Evolutionary conservation across 2,113 vertebrate species (phyloP).

Genomic region (Hippopotamus amphibius): DNA sequence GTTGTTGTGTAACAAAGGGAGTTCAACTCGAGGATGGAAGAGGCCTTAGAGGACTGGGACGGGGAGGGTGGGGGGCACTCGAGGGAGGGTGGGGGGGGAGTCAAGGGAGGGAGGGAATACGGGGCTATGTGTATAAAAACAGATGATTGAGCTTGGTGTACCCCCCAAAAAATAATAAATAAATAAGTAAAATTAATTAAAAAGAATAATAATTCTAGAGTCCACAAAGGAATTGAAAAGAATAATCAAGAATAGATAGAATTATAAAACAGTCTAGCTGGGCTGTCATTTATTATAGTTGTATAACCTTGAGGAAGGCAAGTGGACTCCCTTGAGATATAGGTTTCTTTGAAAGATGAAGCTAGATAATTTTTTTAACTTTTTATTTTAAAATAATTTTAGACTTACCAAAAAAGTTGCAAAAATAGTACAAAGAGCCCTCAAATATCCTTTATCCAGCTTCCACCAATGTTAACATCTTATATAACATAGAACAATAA

Average conservation of each 20-base stretch:
- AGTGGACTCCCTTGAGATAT: neutral
- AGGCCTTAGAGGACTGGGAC: too few species aligned
- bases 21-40: too few species aligned
- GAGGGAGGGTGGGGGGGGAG: too few species aligned
- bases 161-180: too few species aligned
- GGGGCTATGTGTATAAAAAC: too few species aligned
- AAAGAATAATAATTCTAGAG: neutral
- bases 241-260: neutral
- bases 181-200: too few species aligned
- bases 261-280: neutral
- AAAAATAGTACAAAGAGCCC: neutral
- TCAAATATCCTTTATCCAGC: neutral
- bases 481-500: neutral
- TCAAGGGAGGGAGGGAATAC: too few species aligned
- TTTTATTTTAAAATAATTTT: slow-evolving; percentile 25
- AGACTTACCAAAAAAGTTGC: neutral
- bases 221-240: neutral
- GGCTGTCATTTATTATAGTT: neutral
- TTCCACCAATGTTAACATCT: neutral
- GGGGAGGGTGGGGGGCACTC: too few species aligned
- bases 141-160: too few species aligned
- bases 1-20: too few species aligned
- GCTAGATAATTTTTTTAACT: neutral
- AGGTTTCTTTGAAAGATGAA: slow-evolving; percentile 39
- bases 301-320: neutral